Conservation (phyloP, 2,888 invertebrate genomes). For the Erannis defoliaria region DNA sequence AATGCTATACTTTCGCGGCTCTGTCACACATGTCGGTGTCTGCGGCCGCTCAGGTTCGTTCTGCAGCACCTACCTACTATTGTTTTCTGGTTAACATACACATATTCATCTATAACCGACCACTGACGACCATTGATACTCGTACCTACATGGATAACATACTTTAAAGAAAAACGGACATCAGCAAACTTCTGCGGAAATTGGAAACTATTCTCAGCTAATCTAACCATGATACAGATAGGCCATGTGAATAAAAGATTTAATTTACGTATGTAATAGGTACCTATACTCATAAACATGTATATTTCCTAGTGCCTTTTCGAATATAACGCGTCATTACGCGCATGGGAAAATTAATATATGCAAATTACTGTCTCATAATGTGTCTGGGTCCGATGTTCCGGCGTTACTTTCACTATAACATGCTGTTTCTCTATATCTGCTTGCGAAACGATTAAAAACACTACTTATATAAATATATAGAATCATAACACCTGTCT, state of each 20-base stretch:
- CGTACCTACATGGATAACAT: no score
- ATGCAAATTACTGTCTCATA: constrained; percentile 28
- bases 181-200: not conserved
- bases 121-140: no score
- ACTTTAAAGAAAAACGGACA: not conserved
- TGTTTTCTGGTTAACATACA: not conserved
- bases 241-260: constrained; percentile 12
- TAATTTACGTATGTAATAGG: constrained; percentile 22
- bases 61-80: not conserved
- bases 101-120: not conserved
- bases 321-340: constrained; percentile 1
- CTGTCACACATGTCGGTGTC: constrained; percentile 96
- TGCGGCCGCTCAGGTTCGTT: constrained; percentile 90
- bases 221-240: not conserved
- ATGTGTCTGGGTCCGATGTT: constrained; percentile 14
- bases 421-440: constrained; percentile 21
- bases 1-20: constrained; percentile 93
- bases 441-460: constrained; percentile 19
- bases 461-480: constrained; percentile 15
- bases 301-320: constrained; percentile 2
- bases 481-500: constrained; percentile 23
- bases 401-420: constrained; percentile 24
- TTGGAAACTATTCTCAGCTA: not conserved
- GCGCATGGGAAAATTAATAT: constrained; percentile 18
- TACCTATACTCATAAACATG: no score